phyloP scores from a whole-genome alignment of 2,797 vertebrate species.

The Aphelocoma californica region DNA sequence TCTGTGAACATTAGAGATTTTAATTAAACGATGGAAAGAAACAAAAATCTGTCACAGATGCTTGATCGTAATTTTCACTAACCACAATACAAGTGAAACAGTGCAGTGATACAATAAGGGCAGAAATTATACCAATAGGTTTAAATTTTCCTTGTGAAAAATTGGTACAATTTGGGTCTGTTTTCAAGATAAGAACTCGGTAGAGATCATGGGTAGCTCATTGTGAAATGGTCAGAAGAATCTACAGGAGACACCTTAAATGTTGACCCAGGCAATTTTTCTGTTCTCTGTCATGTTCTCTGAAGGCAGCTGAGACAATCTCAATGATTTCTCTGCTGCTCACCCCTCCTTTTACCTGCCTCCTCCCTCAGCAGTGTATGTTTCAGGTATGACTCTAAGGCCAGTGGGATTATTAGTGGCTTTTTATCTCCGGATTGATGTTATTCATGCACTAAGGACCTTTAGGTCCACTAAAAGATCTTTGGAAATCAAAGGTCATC shows the following conservation, averaged over 20 bases:
- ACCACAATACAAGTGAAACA: background rate
- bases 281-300: background rate
- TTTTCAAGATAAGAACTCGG: background rate
- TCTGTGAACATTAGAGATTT: background rate
- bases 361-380: background rate
- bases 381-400: background rate
- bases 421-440: background rate
- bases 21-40: background rate
- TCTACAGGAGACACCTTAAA: background rate
- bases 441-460: background rate
- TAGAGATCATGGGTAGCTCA: background rate
- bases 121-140: background rate
- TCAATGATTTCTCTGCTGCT: background rate
- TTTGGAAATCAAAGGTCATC: background rate
- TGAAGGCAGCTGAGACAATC: background rate
- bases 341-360: background rate
- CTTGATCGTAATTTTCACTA: background rate
- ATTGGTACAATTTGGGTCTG: background rate
- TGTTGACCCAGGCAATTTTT: background rate
- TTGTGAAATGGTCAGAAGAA: background rate
- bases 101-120: background rate
- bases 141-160: background rate
- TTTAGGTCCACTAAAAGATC: background rate
- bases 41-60: background rate
- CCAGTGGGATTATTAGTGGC: background rate